phyloP scores from a whole-genome alignment of 2,113 vertebrate species.

The Orthonyx spaldingii region DNA sequence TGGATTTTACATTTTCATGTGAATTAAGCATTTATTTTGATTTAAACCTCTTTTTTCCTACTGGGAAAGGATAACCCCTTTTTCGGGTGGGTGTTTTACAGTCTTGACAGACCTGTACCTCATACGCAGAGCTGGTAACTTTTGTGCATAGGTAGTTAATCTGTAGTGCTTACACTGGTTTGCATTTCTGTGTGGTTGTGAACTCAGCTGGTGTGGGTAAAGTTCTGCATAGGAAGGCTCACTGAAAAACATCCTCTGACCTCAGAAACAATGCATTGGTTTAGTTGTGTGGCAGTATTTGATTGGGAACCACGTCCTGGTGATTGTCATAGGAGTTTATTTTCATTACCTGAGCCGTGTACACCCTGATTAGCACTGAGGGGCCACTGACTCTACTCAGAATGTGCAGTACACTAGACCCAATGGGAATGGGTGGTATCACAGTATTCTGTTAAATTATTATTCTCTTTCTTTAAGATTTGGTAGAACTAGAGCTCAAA shows the following conservation, averaged over 20 bases:
- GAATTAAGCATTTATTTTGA: slow-evolving; percentile 58
- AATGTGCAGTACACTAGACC: neutral
- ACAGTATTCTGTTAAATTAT: neutral
- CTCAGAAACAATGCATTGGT: neutral
- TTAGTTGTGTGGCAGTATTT: neutral
- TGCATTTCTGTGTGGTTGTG: neutral
- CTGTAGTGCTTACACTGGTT: neutral
- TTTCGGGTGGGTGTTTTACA: neutral
- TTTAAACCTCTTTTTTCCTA: neutral
- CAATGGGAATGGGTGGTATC: neutral
- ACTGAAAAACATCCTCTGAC: neutral
- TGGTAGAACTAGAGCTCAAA: neutral
- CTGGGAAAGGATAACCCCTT: neutral
- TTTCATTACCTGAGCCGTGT: neutral
- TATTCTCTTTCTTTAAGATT: neutral
- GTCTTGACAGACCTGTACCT: neutral
- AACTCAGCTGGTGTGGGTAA: neutral
- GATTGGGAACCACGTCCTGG: neutral
- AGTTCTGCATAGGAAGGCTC: neutral
- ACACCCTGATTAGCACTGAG: neutral
- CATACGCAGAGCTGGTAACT: neutral
- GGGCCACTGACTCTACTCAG: neutral
- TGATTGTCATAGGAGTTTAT: neutral
- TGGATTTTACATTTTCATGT: slow-evolving; percentile 39
- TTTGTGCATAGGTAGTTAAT: neutral